These are phyloP conservation scores for Plebejus argus DNA, from an alignment of 2,888 invertebrate species.

Conservation along the genomic window DNA sequence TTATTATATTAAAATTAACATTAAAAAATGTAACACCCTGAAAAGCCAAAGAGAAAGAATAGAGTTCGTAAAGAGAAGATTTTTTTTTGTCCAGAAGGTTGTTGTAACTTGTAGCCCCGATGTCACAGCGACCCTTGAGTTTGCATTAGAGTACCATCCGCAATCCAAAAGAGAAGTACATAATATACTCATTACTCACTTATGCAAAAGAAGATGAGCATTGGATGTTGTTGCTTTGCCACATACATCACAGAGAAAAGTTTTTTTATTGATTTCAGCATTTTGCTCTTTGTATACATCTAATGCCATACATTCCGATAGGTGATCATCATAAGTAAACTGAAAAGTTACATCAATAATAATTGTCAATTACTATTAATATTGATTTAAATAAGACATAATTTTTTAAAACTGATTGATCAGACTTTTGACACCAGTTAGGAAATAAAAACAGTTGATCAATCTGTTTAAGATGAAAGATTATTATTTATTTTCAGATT, in stretches of 20 bases:
- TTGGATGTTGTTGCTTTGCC: conserved; percentile 67
- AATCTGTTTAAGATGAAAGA: background rate
- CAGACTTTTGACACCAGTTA: too few species aligned
- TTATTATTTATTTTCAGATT: background rate
- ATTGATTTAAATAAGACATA: too few species aligned
- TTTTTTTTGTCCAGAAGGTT: background rate
- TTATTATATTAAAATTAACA: background rate
- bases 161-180: background rate
- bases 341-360: conserved; percentile 48
- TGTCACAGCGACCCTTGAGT: too few species aligned
- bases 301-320: conserved; percentile 25
- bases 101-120: too few species aligned
- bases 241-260: conserved; percentile 70
- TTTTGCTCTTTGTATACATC: conserved; percentile 36
- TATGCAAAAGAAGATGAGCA: conserved; percentile 65
- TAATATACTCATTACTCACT: too few species aligned
- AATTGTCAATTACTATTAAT: background rate
- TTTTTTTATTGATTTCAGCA: conserved; percentile 46
- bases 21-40: background rate
- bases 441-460: too few species aligned
- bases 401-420: too few species aligned
- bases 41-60: background rate
- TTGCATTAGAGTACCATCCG: too few species aligned
- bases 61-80: background rate
- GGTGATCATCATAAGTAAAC: conserved; percentile 53